Conservation (phyloP, 2,888 invertebrate species). For the Eupithecia centaureata region DNA sequence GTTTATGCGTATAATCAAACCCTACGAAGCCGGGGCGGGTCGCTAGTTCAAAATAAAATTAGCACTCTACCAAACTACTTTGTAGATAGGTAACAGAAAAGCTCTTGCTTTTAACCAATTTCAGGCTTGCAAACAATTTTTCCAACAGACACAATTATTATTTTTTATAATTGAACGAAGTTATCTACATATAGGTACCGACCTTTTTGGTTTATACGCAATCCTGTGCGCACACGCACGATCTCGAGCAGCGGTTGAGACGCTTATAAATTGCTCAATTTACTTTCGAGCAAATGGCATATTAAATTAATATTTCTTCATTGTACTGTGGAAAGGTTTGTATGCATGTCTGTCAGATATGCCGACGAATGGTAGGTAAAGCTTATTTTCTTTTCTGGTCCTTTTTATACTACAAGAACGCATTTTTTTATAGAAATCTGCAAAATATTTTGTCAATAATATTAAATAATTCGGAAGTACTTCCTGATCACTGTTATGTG, state of each 20-base stretch:
- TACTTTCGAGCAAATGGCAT: conserved; percentile 69
- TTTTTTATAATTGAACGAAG: background rate
- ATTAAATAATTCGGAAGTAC: background rate
- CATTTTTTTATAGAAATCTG: background rate
- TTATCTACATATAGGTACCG: background rate
- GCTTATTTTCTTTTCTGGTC: background rate
- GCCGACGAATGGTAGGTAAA: background rate
- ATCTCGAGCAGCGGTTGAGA: conserved; percentile 51
- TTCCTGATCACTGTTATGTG: background rate
- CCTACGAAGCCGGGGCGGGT: too few species aligned
- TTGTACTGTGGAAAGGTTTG: conserved; percentile 13
- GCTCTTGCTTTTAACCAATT: background rate
- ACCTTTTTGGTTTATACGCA: conserved; percentile 52
- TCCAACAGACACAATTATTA: background rate
- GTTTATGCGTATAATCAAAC: too few species aligned
- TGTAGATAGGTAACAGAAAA: background rate
- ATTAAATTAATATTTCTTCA: conserved; percentile 73
- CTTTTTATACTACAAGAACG: background rate
- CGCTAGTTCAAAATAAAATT: too few species aligned
- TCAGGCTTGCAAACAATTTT: background rate
- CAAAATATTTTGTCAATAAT: background rate
- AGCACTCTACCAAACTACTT: background rate
- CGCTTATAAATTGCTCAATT: conserved; percentile 80
- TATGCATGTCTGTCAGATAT: conserved; percentile 20
- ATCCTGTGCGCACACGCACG: conserved; percentile 47